A percentile compares a stretch with the other conserved stretches of the same genome.
Conservation (phyloP, 2,113 vertebrate genomes). For the Morone chrysops region DNA sequence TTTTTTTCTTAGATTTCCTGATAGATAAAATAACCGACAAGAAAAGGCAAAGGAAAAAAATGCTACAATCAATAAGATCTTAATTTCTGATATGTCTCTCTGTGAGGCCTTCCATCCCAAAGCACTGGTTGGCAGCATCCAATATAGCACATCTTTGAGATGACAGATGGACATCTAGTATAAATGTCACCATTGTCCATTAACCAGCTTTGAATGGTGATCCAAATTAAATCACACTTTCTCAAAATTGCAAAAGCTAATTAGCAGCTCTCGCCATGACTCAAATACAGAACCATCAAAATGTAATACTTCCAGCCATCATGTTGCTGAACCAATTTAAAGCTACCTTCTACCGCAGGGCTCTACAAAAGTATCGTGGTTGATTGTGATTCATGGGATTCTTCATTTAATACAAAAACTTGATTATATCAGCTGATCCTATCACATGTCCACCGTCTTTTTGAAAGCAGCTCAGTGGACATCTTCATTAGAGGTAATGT, state of each 20-base stretch:
- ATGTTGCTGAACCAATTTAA: conserved; percentile 2
- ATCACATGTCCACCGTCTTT: neutral
- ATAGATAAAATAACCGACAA: neutral
- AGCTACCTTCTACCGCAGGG: neutral
- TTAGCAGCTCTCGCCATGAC: conserved; percentile 16
- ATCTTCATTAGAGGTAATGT: neutral
- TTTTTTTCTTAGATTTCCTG: neutral
- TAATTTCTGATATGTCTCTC: neutral
- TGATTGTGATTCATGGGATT: conserved; percentile 1
- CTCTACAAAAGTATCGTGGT: neutral
- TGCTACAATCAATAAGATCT: neutral
- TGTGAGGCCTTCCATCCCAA: too few species aligned
- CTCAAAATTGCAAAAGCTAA: conserved; percentile 38
- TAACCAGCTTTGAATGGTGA: conserved; percentile 19
- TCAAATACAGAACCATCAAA: conserved; percentile 7
- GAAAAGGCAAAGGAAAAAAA: neutral
- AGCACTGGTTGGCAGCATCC: too few species aligned
- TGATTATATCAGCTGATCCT: conserved; percentile 4
- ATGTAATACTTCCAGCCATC: conserved; percentile 4
- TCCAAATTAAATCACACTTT: conserved; percentile 42
- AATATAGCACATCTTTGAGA: neutral
- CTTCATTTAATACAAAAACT: conserved; percentile 7
- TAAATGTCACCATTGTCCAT: neutral
- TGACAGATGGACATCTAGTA: conserved; percentile 4
- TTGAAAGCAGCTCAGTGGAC: neutral